Conservation (phyloP, 30 jellyfish, hydroid and myxozoan species). For the Nemopilema nomurai region DNA sequence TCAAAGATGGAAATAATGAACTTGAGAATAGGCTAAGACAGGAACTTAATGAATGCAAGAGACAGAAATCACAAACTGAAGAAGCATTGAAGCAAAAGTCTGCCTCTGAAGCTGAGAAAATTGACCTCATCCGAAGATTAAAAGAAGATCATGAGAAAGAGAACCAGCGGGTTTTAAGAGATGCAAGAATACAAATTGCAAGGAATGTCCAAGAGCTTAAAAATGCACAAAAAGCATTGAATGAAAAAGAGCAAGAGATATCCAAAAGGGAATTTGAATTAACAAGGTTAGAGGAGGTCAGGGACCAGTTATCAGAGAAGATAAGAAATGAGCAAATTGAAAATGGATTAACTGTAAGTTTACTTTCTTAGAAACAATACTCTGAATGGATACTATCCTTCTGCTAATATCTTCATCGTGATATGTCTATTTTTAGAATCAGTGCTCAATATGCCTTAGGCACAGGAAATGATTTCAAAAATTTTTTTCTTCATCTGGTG, state of each 20-base stretch:
- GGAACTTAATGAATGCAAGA: conserved; percentile 69
- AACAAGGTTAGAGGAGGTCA: conserved; percentile 64
- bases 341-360: conserved; percentile 8
- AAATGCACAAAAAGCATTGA: conserved; percentile 68
- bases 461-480: too few species aligned
- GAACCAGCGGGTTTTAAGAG: conserved; percentile 72
- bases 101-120: conserved; percentile 68
- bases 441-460: too few species aligned
- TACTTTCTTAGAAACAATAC: neutral
- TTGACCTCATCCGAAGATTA: conserved; percentile 67
- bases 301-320: conserved; percentile 49
- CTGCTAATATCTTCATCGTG: too few species aligned
- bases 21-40: conserved; percentile 56
- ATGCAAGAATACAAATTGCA: conserved; percentile 79
- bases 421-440: too few species aligned
- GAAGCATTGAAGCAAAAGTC: conserved; percentile 53
- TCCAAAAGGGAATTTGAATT: conserved; percentile 51
- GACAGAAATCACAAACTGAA: conserved; percentile 66
- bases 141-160: conserved; percentile 88
- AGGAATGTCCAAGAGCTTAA: conserved; percentile 77
- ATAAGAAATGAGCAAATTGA: conserved; percentile 26
- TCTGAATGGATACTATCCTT: too few species aligned
- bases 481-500: too few species aligned
- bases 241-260: conserved; percentile 73
- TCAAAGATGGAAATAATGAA: conserved; percentile 38